Percentiles rank a stretch among this genome's conserved stretches.
Conservation (phyloP, 2,113 vertebrate genomes). For the Benthochromis sp. region DNA sequence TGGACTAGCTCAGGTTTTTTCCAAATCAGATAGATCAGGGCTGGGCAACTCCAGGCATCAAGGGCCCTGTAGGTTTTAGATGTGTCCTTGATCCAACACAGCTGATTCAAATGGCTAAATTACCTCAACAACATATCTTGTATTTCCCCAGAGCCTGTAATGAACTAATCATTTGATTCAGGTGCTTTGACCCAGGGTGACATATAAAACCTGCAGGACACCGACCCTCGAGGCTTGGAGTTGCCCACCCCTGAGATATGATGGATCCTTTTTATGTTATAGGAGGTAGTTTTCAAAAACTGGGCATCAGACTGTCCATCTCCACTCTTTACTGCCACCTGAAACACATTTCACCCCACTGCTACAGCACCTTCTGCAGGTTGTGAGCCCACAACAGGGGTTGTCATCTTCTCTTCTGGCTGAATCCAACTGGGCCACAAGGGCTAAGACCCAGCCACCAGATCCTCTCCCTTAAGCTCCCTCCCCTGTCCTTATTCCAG, state of each 20-base stretch:
- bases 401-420: neutral
- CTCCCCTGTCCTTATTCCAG: neutral
- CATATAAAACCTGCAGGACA: neutral
- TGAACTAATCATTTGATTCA: neutral
- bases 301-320: neutral
- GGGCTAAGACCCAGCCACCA: neutral
- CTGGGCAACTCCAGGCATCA: neutral
- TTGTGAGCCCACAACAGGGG: neutral
- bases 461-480: neutral
- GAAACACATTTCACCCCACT: neutral
- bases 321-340: neutral
- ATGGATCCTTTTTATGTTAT: rapidly evolving
- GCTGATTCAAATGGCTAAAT: neutral
- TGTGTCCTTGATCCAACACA: neutral
- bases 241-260: neutral
- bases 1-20: neutral
- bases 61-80: neutral
- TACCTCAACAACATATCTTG: neutral
- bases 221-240: neutral
- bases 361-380: neutral
- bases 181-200: neutral
- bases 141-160: rapidly evolving
- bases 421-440: neutral
- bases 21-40: neutral
- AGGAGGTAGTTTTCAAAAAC: neutral